Conservation (phyloP, 2,888 invertebrate genomes). For the Nesidiocoris tenuis region DNA sequence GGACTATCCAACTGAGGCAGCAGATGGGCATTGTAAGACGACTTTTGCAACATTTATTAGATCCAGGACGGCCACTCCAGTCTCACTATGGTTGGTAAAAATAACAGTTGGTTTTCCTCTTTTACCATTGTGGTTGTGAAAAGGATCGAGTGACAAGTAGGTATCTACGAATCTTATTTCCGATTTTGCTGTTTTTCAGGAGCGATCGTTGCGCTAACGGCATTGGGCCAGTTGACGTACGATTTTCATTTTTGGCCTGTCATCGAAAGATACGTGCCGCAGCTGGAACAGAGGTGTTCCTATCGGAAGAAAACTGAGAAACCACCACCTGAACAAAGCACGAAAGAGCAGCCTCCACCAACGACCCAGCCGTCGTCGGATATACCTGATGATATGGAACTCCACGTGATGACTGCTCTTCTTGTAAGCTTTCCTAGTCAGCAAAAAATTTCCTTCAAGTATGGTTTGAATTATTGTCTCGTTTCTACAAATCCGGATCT, state of each 20-base stretch:
- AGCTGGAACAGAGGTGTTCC: conserved; percentile 29
- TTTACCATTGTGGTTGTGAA: no score
- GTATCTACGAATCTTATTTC: neutral
- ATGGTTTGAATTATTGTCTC: neutral
- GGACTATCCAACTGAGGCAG: conserved; percentile 49
- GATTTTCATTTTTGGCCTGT: conserved; percentile 46
- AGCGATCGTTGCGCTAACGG: conserved; percentile 48
- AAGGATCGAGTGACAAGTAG: neutral
- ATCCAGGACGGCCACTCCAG: conserved; percentile 46
- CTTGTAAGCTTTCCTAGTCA: conserved; percentile 43
- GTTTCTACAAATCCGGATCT: no score
- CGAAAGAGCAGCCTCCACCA: conserved; percentile 28
- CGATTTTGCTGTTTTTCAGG: conserved; percentile 39
- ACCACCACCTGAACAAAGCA: conserved; percentile 36
- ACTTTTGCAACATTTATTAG: conserved; percentile 47
- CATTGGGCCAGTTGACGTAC: conserved; percentile 47
- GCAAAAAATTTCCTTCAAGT: neutral
- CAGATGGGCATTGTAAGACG: conserved; percentile 49
- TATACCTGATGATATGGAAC: conserved; percentile 44
- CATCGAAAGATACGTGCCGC: conserved; percentile 48
- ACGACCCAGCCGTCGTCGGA: neutral
- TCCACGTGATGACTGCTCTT: conserved; percentile 48
- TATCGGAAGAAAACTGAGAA: neutral
- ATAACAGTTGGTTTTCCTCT: no score
- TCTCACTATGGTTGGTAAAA: conserved; percentile 50